These are phyloP conservation scores for Ernsta delagoae DNA, from an alignment of 2,888 invertebrate species.

Conservation along the genomic window DNA sequence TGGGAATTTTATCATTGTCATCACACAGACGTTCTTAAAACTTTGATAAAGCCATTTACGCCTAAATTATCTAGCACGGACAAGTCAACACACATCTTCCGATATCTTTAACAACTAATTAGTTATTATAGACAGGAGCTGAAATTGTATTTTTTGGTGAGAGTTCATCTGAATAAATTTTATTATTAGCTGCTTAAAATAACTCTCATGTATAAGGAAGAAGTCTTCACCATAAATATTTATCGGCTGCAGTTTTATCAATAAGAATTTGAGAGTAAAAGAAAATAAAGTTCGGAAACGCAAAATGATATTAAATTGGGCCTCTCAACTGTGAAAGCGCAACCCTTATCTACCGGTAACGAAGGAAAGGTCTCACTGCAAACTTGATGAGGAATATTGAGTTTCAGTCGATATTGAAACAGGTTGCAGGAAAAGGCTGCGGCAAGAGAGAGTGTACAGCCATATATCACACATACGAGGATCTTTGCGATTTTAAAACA, in stretches of 20 bases:
- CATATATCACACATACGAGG: background rate
- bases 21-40: background rate
- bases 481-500: background rate
- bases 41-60: background rate
- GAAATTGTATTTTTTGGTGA: no score
- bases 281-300: no score
- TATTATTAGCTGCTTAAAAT: no score
- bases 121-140: no score
- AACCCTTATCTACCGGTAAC: background rate
- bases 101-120: no score
- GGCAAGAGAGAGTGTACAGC: background rate
- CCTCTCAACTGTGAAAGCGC: background rate
- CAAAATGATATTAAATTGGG: background rate
- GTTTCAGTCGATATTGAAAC: conserved; percentile 2
- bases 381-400: background rate
- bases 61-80: no score
- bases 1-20: background rate
- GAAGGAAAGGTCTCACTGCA: background rate
- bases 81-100: no score
- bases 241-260: no score
- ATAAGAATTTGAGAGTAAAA: no score
- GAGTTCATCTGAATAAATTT: no score
- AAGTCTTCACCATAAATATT: no score
- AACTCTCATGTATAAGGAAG: no score
- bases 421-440: background rate